A percentile compares a stretch with the other conserved stretches of the same genome.
phyloP scores from a whole-genome alignment of 1,140 invertebrate species.

The Bombus cullumanus region DNA sequence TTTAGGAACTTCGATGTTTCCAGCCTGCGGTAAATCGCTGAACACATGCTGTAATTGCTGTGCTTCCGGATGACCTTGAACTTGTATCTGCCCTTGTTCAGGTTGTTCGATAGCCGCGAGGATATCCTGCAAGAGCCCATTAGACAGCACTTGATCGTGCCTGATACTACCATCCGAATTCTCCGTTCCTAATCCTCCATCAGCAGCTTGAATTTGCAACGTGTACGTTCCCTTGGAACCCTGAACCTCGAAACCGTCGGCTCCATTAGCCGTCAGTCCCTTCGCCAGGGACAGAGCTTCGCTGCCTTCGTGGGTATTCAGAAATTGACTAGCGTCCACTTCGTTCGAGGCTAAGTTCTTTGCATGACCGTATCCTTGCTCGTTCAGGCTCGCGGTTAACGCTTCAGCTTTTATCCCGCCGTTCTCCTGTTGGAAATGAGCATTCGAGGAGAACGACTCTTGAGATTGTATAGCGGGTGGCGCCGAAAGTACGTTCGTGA shows the following conservation, averaged over 20 bases:
- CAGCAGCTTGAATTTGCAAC: slow-evolving; percentile 88
- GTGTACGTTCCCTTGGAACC: slow-evolving; percentile 87
- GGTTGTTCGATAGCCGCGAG: slow-evolving; percentile 89
- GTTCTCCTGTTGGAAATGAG: slow-evolving; percentile 27
- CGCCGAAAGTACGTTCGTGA: slow-evolving; percentile 20
- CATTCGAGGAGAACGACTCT: slow-evolving; percentile 39
- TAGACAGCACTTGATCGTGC: slow-evolving; percentile 90
- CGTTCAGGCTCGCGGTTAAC: slow-evolving; percentile 66
- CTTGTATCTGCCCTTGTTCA: slow-evolving; percentile 66
- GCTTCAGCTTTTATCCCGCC: slow-evolving; percentile 61
- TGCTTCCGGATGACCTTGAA: slow-evolving; percentile 68
- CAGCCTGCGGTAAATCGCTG: slow-evolving; percentile 62
- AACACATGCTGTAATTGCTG: slow-evolving; percentile 70
- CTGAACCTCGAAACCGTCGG: slow-evolving; percentile 85
- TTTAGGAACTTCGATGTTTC: slow-evolving; percentile 52
- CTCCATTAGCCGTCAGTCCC: slow-evolving; percentile 59
- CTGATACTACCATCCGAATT: slow-evolving; percentile 81
- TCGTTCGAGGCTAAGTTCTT: slow-evolving; percentile 67
- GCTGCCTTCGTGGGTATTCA: slow-evolving; percentile 72
- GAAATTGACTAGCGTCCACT: slow-evolving; percentile 73
- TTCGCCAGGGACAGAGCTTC: slow-evolving; percentile 73
- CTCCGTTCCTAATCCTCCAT: slow-evolving; percentile 77
- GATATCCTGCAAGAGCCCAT: slow-evolving; percentile 90
- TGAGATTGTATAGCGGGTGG: slow-evolving; percentile 34
- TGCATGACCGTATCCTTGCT: slow-evolving; percentile 40